phyloP scores from a whole-genome alignment of 2,113 vertebrate genomes.

The Columba janthina region DNA sequence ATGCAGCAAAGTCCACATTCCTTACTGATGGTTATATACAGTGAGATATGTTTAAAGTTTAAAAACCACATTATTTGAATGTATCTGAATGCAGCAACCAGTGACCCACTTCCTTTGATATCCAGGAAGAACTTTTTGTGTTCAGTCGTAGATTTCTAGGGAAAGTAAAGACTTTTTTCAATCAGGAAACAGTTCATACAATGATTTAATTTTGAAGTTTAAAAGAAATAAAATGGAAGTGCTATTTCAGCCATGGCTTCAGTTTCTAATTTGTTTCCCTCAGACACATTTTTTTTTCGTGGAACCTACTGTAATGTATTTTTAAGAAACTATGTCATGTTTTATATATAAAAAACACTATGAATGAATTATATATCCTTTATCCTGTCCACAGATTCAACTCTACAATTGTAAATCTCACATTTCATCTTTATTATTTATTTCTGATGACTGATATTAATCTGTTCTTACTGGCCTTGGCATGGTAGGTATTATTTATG shows the following conservation, averaged over 20 bases:
- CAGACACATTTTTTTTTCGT: neutral
- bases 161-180: neutral
- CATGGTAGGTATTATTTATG: neutral
- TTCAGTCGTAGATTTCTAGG: neutral
- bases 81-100: neutral
- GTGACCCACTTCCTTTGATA: neutral
- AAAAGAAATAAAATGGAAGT: neutral
- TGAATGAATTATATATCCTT: neutral
- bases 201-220: neutral
- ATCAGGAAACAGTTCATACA: neutral
- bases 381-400: neutral
- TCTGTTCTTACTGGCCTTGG: neutral
- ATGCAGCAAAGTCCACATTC: conserved; percentile 18
- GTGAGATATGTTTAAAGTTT: conserved; percentile 18
- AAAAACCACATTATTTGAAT: neutral
- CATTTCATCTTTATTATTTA: neutral
- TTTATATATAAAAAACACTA: neutral
- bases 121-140: neutral
- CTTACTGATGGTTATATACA: neutral
- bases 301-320: neutral
- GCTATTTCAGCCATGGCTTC: neutral
- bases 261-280: neutral
- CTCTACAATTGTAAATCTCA: neutral
- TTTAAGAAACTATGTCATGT: neutral
- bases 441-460: neutral